phyloP scores from a whole-genome alignment of 1,140 invertebrate genomes.

The Megathymus violae region DNA sequence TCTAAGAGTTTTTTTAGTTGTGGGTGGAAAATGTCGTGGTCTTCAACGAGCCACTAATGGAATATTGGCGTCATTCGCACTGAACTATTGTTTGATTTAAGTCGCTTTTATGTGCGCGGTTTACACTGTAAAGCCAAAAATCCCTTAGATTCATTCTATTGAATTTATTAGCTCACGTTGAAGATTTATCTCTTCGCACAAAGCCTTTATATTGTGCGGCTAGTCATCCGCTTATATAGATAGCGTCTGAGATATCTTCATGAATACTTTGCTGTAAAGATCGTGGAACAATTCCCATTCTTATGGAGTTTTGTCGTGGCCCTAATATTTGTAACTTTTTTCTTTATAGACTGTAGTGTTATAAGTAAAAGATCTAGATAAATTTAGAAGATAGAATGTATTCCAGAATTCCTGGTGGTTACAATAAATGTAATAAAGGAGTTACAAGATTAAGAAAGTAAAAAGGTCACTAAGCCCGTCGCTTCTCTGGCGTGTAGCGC shows the following conservation, averaged over 20 bases:
- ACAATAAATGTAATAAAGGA: no score
- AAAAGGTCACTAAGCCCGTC: no score
- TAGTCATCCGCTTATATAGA: not conserved
- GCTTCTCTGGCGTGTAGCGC: no score
- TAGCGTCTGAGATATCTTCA: not conserved
- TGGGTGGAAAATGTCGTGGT: no score
- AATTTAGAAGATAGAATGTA: no score
- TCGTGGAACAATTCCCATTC: not conserved
- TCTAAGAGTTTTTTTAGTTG: no score
- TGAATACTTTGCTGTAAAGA: not conserved
- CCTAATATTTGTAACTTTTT: not conserved
- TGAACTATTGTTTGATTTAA: conserved; percentile 3
- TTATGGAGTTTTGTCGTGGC: not conserved
- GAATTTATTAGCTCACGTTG: conserved; percentile 14
- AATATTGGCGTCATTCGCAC: not conserved
- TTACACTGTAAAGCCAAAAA: conserved; percentile 2
- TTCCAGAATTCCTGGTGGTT: no score
- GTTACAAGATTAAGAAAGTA: no score
- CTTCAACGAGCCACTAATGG: no score
- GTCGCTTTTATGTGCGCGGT: not conserved
- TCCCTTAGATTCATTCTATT: conserved; percentile 13
- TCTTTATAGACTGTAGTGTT: no score
- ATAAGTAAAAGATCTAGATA: no score
- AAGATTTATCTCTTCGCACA: conserved; percentile 21
- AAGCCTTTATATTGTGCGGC: conserved; percentile 22